Conservation (phyloP, 2,797 vertebrate species). For the Leptatherina wallacei region DNA sequence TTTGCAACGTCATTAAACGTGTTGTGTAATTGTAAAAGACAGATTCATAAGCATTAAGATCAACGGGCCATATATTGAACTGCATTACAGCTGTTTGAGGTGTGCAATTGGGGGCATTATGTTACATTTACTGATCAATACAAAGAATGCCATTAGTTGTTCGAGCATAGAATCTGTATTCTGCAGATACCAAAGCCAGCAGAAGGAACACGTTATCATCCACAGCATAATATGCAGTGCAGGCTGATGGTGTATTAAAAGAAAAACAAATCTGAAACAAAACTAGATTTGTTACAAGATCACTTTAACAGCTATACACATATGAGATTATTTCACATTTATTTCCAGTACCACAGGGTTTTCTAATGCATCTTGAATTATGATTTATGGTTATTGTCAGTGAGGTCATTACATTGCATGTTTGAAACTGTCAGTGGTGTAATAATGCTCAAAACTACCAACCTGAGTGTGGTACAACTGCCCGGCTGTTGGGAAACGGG, state of each 20-base stretch:
- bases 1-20: too few relatives aligned
- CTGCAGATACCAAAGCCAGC: constrained; percentile 1
- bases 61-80: not conserved
- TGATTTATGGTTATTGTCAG: not conserved
- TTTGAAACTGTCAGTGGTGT: not conserved
- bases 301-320: not conserved
- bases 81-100: not conserved
- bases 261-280: not conserved
- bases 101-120: not conserved
- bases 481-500: not conserved
- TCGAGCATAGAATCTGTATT: not conserved
- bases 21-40: too few relatives aligned
- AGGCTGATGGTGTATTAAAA: not conserved
- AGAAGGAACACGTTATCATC: not conserved
- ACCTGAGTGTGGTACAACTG: not conserved
- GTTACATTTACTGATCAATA: not conserved
- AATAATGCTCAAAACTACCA: not conserved
- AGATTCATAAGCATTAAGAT: too few relatives aligned
- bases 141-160: not conserved
- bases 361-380: not conserved
- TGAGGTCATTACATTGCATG: not conserved
- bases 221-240: not conserved
- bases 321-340: not conserved
- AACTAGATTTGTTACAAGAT: not conserved
- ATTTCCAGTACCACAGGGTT: not conserved